phyloP scores from a whole-genome alignment of 2,113 vertebrate species.

The Furnarius figulus region DNA sequence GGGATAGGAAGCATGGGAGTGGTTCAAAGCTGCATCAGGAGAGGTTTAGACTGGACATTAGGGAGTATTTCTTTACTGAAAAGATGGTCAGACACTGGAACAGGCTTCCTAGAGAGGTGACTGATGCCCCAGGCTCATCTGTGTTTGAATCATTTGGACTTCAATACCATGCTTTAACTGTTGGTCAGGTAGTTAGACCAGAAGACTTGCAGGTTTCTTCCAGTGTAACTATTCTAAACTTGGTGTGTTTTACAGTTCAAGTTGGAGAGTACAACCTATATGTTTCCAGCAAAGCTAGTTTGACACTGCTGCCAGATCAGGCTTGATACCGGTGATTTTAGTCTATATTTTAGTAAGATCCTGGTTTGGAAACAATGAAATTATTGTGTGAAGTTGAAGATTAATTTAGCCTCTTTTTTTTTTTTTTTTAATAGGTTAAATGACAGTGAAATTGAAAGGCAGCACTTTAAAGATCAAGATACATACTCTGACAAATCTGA shows the following conservation, averaged over 20 bases:
- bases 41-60: background rate
- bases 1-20: fast-evolving
- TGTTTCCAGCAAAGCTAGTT: background rate
- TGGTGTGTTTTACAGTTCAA: background rate
- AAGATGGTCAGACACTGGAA: background rate
- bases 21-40: background rate
- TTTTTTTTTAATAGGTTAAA: conserved; percentile 79
- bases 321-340: background rate
- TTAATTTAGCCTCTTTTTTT: background rate
- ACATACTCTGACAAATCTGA: conserved; percentile 97
- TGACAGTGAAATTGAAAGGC: conserved; percentile 88
- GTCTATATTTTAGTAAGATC: background rate
- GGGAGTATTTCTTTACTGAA: background rate
- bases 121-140: background rate
- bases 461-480: conserved; percentile 93
- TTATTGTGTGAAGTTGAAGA: background rate
- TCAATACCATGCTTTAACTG: background rate
- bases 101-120: background rate
- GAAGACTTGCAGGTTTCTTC: background rate
- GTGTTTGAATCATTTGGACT: background rate
- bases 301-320: background rate
- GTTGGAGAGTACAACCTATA: background rate
- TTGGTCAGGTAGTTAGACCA: background rate
- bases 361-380: background rate
- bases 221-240: background rate